Evolutionary conservation across 2,797 vertebrate species (phyloP).

Genomic region (Euphonia xanthogaster): DNA sequence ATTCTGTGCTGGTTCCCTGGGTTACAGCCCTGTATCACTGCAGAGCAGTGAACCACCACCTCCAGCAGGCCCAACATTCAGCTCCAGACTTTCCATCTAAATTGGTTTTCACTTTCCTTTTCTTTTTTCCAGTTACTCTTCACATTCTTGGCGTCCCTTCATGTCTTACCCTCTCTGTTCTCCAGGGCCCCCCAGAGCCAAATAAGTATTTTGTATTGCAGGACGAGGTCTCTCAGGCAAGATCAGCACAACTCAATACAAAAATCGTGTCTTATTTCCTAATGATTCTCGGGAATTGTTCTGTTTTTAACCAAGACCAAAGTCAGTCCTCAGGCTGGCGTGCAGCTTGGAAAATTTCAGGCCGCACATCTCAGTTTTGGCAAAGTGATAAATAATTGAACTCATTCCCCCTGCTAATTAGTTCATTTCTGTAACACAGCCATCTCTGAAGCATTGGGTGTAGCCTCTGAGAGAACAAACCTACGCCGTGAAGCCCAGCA

Average conservation of each 20-base stretch:
- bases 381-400: neutral
- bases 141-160: neutral
- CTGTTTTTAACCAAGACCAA: neutral
- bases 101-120: neutral
- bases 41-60: neutral
- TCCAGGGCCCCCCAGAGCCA: neutral
- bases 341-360: neutral
- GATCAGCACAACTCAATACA: neutral
- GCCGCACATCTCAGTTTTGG: neutral
- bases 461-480: neutral
- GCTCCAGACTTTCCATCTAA: neutral
- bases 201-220: neutral
- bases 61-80: neutral
- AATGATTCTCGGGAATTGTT: neutral
- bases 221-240: neutral
- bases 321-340: neutral
- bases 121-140: neutral
- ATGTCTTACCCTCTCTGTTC: neutral
- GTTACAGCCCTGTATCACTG: neutral
- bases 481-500: accelerated
- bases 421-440: conserved; percentile 16
- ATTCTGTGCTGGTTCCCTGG: neutral
- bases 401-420: neutral
- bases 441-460: conserved; percentile 7
- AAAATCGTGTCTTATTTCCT: neutral